Evolutionary conservation across 2,797 vertebrate genomes (phyloP).

Genomic region (Perdix hodgsoniae): DNA sequence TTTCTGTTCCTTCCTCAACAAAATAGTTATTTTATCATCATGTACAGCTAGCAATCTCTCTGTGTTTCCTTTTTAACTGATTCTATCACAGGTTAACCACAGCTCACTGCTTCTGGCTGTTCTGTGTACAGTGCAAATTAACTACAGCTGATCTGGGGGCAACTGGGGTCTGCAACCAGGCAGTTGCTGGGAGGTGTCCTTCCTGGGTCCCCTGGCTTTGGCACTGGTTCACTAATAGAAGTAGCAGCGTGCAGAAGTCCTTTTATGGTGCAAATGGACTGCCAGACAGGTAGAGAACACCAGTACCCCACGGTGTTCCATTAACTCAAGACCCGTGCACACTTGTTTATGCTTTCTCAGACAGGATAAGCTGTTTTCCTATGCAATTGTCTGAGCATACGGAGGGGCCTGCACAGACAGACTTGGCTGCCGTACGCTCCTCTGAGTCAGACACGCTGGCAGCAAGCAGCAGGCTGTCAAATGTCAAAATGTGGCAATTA

Average conservation of each 20-base stretch:
- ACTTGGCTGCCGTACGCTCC: background rate
- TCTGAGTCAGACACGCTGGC: background rate
- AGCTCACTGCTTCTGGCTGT: background rate
- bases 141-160: background rate
- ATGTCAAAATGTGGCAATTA: background rate
- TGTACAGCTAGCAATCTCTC: background rate
- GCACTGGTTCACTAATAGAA: background rate
- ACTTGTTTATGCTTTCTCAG: background rate
- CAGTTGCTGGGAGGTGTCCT: background rate
- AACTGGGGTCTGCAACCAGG: background rate
- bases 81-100: background rate
- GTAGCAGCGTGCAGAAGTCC: background rate
- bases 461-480: background rate
- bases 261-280: background rate
- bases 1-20: background rate
- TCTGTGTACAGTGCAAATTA: background rate
- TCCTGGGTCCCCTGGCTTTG: background rate
- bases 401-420: background rate
- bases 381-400: background rate
- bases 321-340: accelerated
- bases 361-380: background rate
- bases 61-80: background rate
- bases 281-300: background rate
- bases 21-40: background rate
- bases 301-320: accelerated